Evolutionary conservation across 2,797 vertebrate genomes (phyloP), one percentile per base, ranked within the genome.

Genomic region (Chelon auratus): DNA sequence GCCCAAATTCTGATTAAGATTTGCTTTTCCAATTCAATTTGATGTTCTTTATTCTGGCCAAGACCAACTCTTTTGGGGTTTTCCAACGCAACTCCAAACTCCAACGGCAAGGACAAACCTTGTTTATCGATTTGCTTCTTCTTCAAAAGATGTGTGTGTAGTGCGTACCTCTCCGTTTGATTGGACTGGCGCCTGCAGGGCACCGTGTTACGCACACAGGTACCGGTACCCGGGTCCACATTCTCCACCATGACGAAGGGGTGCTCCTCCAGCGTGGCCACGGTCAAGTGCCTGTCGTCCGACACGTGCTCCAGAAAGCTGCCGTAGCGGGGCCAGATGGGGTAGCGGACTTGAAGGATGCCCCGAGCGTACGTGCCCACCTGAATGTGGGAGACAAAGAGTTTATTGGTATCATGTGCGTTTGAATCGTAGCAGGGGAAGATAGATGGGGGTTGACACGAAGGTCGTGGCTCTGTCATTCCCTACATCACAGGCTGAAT

Each of bases 161-260:
- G 53, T 13, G 54, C n/a, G 57, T 89, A 95, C 95, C 90, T 91
- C 55, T 94, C 95, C 0, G 94, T 92, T 59, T 89, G 91, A 86
- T 98, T 99, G 90, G 94, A 94, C 80, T 99, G 98, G 59, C 96
- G 96, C 69, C 97, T 95, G 86, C 97, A 99, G 72, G 98, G 98
- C 72, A 99, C 98, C 0, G 98, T 99, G 93, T 98, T 99, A 75
- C 97, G 95, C 20, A 99, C 96, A 0, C 98, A 99, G 17, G 97
- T 96, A 0, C 98, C 97, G 0, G 97, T 97, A 74, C 92, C 93
- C 0, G 97, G 95, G 80, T 99, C 97, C 0, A 97, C 97, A 62
- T 95, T 96, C 93, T 99, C 97, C 62, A 99, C 98, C 0, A 99
- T 98, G 87, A 99, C 97, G 0, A 99, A 99, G 62, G 97, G 97